A percentile compares a stretch with the other conserved stretches of the same genome.
phyloP scores from a whole-genome alignment of 2,113 vertebrate species.

The Oncorhynchus kisutch region DNA sequence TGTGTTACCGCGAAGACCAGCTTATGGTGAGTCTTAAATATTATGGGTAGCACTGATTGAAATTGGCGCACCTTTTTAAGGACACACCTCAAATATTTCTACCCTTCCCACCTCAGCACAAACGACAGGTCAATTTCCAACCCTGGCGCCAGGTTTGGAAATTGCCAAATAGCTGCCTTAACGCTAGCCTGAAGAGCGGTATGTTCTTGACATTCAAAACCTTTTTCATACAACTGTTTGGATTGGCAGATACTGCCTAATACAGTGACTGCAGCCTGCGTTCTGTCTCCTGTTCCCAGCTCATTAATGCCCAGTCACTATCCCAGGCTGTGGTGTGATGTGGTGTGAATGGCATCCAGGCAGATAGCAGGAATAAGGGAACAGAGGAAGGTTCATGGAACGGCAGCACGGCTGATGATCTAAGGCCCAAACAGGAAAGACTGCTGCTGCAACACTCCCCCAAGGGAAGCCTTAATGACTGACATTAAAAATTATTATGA shows the following conservation, averaged over 20 bases:
- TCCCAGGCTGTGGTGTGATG: constrained; percentile 20
- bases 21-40: too few relatives aligned
- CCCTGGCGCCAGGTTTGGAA: background rate
- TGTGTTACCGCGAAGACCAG: too few relatives aligned
- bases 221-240: too few relatives aligned
- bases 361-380: constrained; percentile 45
- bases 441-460: constrained; percentile 33
- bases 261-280: too few relatives aligned
- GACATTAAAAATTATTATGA: constrained; percentile 72
- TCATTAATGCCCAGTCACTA: constrained; percentile 52
- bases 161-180: too few relatives aligned
- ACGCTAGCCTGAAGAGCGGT: background rate
- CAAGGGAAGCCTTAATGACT: constrained; percentile 61
- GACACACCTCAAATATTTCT: too few relatives aligned
- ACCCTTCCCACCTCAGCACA: too few relatives aligned
- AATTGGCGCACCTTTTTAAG: too few relatives aligned
- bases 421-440: constrained; percentile 53
- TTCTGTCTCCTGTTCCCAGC: constrained; percentile 1
- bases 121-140: too few relatives aligned
- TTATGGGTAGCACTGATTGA: too few relatives aligned
- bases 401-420: constrained; percentile 60
- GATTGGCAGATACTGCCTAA: too few relatives aligned
- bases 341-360: constrained; percentile 39
- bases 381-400: constrained; percentile 60
- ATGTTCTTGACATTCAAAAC: too few relatives aligned